Evolutionary conservation across 2,888 invertebrate genomes (phyloP), one percentile per base, ranked within the genome.

Genomic region (Pimpla rufipes): DNA sequence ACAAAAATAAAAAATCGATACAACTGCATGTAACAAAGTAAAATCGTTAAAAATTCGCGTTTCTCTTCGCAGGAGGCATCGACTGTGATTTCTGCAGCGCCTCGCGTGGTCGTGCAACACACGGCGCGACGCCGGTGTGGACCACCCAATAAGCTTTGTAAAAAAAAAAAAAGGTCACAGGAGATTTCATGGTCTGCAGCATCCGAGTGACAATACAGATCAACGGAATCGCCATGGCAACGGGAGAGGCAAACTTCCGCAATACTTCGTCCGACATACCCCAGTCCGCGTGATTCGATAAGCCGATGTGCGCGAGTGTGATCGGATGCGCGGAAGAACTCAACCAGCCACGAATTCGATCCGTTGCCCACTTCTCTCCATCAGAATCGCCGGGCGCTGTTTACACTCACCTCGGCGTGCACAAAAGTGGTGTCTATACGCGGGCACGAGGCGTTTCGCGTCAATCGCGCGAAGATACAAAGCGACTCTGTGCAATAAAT

Each of bases 261-360:
- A 40, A 23, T 70, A 47, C 67, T 70, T 70, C 52, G 52, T 52
- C 52, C 13, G 23, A 52, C 70, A 55, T 52, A 55, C 37, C 18
- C 70, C 7, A 52, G 21, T 70, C 52, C 70, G 55, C 70, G 8
- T 70, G 55, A 70, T 55, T 70, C 55, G 70, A 23, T 70, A 70
- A 55, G 21, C 52, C 70, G 68, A 55, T 55, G 52, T 52, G 55
- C 55, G 23, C 55, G 55, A 55, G 55, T 55, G 23, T 55, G 55
- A 55, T 23, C 55, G 55, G 45, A 68, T 68, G 18, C 47, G 68
- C 68, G 70, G 70, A 70, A 70, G 52, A 40, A 70, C 21, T 70
- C 70, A 70, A 70, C 70, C 70, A 52, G 40, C 52, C 40, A 70
- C 70, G 35, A 59, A 59, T 59, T 59, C 23, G 52, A 70, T 40